These are phyloP conservation scores for Clarias gariepinus DNA, from an alignment of 2,113 vertebrate genomes.

Conservation along the genomic window DNA sequence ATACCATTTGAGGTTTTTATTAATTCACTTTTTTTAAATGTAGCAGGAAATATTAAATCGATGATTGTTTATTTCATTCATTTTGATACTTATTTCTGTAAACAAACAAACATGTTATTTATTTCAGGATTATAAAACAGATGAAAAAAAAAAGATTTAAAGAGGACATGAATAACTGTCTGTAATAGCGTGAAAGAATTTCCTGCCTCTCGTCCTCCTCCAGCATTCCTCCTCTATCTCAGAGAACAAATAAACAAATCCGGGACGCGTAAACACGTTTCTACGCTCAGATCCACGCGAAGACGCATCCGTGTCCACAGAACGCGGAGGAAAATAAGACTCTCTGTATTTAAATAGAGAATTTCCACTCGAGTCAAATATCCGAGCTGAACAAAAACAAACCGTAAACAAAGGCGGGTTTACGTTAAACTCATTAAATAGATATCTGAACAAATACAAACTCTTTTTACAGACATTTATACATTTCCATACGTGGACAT, in stretches of 20 bases:
- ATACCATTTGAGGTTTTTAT: not conserved
- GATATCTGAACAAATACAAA: too few relatives aligned
- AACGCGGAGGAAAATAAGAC: too few relatives aligned
- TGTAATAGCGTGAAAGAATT: constrained; percentile 2
- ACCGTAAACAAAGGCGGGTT: too few relatives aligned
- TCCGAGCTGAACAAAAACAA: too few relatives aligned
- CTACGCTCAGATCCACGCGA: constrained; percentile 3
- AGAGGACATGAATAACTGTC: not conserved
- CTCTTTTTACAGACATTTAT: too few relatives aligned
- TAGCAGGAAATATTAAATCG: not conserved
- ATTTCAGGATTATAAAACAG: too few relatives aligned
- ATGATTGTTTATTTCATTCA: not conserved
- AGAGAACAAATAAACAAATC: constrained; percentile 56
- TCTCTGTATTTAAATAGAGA: too few relatives aligned
- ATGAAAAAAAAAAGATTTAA: not conserved
- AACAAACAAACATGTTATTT: too few relatives aligned
- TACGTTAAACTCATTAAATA: too few relatives aligned
- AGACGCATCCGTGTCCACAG: too few relatives aligned
- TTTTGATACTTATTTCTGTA: not conserved
- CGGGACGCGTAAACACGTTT: not conserved
- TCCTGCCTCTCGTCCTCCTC: constrained; percentile 40
- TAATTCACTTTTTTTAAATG: not conserved
- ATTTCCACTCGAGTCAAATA: too few relatives aligned
- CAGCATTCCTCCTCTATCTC: constrained; percentile 61
- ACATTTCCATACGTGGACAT: too few relatives aligned